These are phyloP conservation scores for Oreochromis aureus DNA, from an alignment of 2,113 vertebrate genomes.

Conservation along the genomic window DNA sequence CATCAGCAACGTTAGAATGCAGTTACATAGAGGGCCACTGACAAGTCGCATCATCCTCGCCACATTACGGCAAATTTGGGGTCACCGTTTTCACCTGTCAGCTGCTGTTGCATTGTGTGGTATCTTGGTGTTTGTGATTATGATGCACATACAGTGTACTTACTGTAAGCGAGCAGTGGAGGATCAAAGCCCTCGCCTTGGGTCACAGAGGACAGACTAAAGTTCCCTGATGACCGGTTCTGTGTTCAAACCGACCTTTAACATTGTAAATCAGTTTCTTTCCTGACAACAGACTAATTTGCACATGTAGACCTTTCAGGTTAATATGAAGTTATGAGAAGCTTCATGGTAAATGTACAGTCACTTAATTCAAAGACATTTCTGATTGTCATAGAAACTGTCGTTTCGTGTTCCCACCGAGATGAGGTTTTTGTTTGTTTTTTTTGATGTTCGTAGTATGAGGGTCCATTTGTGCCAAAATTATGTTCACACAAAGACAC, in stretches of 20 bases:
- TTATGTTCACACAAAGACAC: background rate
- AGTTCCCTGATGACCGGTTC: background rate
- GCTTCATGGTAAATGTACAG: constrained; percentile 45
- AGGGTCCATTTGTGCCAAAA: background rate
- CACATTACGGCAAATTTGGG: background rate
- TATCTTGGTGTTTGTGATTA: constrained; percentile 26
- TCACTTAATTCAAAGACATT: constrained; percentile 18
- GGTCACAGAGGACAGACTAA: background rate
- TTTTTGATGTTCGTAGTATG: constrained; percentile 13
- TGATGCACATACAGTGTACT: constrained; percentile 5
- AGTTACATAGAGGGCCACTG: constrained; percentile 30
- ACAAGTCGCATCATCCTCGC: background rate
- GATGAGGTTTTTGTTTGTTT: background rate
- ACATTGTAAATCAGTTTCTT: constrained; percentile 18
- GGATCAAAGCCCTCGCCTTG: background rate
- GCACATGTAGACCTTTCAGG: constrained; percentile 55
- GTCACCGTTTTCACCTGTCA: background rate
- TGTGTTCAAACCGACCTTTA: constrained; percentile 8
- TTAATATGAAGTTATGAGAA: constrained; percentile 21
- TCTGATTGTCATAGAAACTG: constrained; percentile 16
- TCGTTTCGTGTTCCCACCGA: background rate
- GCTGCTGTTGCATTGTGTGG: constrained; percentile 11
- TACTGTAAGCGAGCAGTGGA: background rate
- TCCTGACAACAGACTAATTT: constrained; percentile 41
- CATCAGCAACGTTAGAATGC: constrained; percentile 40